Evolutionary conservation across 1,140 invertebrate genomes (phyloP).

Genomic region (Limonius californicus): DNA sequence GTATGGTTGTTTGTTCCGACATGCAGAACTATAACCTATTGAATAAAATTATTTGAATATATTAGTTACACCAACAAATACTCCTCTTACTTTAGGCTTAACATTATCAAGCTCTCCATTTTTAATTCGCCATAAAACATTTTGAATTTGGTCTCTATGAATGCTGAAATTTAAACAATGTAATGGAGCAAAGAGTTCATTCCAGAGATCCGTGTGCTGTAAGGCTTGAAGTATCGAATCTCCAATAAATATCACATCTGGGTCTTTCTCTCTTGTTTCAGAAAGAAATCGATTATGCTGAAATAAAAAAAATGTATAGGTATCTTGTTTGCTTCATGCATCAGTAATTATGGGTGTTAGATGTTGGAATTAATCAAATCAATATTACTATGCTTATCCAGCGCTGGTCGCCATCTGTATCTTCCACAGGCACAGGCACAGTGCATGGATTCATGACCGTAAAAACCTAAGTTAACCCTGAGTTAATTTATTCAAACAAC

Average conservation of each 20-base stretch:
- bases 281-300: slow-evolving; percentile 79
- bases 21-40: slow-evolving; percentile 76
- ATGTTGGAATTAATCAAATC: neutral
- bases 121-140: slow-evolving; percentile 83
- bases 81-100: slow-evolving; percentile 70
- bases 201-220: slow-evolving; percentile 77
- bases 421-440: slow-evolving; percentile 39
- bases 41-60: neutral
- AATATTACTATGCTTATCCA: slow-evolving; percentile 47
- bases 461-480: neutral
- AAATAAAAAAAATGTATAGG: slow-evolving; percentile 38
- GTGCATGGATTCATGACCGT: slow-evolving; percentile 42
- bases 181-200: slow-evolving; percentile 78
- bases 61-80: neutral
- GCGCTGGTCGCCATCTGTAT: slow-evolving; percentile 44
- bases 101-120: slow-evolving; percentile 87
- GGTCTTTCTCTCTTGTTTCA: slow-evolving; percentile 80
- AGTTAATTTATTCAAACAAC: neutral
- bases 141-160: slow-evolving; percentile 79
- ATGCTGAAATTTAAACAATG: slow-evolving; percentile 90
- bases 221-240: slow-evolving; percentile 80
- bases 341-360: neutral
- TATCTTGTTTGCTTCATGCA: neutral
- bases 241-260: slow-evolving; percentile 86
- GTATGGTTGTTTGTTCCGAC: slow-evolving; percentile 84